Percentiles rank a stretch among this genome's conserved stretches.
Evolutionary conservation across 2,113 vertebrate genomes (phyloP).

Genomic region (Colinus virginianus): DNA sequence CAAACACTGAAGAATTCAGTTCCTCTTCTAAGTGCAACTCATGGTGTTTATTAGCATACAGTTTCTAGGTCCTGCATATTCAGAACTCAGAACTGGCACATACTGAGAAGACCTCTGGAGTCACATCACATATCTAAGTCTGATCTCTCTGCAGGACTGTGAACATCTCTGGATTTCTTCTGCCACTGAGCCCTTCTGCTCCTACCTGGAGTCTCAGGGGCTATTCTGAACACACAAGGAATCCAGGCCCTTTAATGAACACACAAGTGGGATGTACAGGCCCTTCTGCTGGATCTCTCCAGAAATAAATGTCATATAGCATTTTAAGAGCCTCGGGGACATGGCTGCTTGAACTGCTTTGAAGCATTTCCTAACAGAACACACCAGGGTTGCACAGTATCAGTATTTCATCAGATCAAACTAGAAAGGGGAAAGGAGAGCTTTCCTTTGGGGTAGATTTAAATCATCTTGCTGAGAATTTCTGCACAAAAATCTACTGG

Average conservation of each 20-base stretch:
- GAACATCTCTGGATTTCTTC: neutral
- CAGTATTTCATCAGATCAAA: neutral
- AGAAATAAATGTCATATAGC: neutral
- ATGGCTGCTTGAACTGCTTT: neutral
- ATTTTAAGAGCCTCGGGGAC: neutral
- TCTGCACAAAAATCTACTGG: neutral
- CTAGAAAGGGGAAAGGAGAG: neutral
- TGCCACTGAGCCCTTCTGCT: neutral
- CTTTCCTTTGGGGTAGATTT: neutral
- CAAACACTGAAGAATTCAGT: neutral
- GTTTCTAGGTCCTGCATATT: neutral
- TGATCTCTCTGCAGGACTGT: rapidly evolving
- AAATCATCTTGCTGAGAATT: neutral
- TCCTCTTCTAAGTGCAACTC: neutral
- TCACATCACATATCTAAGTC: neutral
- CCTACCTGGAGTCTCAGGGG: neutral
- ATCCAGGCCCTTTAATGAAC: neutral
- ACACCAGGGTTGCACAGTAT: neutral
- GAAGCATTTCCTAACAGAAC: neutral
- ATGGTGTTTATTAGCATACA: neutral
- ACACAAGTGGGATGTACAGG: neutral
- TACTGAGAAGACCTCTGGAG: neutral
- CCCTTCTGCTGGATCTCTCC: neutral
- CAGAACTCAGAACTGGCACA: neutral
- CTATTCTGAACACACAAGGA: neutral